Conservation (phyloP, 2,888 invertebrate species). For the Agriotes lineatus region DNA sequence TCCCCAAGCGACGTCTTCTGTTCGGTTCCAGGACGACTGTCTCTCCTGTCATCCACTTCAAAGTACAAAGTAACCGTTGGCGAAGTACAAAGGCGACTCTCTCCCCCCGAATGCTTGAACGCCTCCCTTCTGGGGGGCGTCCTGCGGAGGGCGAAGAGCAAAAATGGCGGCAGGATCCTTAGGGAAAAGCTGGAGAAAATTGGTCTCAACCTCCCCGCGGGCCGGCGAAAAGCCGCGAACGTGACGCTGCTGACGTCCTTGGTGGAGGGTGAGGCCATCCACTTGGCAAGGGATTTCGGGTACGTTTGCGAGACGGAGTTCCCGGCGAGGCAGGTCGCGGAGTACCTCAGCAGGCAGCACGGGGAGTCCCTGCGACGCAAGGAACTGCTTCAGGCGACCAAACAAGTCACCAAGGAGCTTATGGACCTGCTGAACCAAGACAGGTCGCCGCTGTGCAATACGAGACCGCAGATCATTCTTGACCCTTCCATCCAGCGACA, state of each 20-base stretch:
- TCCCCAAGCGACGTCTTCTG: slow-evolving; percentile 97
- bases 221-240: slow-evolving; percentile 98
- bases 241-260: slow-evolving; percentile 97
- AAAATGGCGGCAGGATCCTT: slow-evolving; percentile 97
- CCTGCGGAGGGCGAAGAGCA: slow-evolving; percentile 97
- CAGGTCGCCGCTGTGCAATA: slow-evolving; percentile 95
- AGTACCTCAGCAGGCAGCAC: slow-evolving; percentile 94
- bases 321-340: slow-evolving; percentile 96
- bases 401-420: slow-evolving; percentile 91
- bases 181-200: slow-evolving; percentile 99
- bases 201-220: slow-evolving; percentile 97
- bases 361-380: slow-evolving; percentile 71
- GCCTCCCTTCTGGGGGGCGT: slow-evolving; percentile 98
- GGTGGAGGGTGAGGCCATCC: slow-evolving; percentile 99
- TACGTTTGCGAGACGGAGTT: slow-evolving; percentile 99
- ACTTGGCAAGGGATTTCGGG: slow-evolving; percentile 98
- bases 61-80: slow-evolving; percentile 99
- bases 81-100: slow-evolving; percentile 96
- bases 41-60: slow-evolving; percentile 96
- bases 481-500: slow-evolving; percentile 97
- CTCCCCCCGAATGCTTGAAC: slow-evolving; percentile 98
- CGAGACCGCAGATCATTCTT: slow-evolving; percentile 92
- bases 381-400: slow-evolving; percentile 65
- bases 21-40: slow-evolving; percentile 96
- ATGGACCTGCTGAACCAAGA: slow-evolving; percentile 98